Conservation (phyloP, 2,888 invertebrate genomes). For the Formica aserva region DNA sequence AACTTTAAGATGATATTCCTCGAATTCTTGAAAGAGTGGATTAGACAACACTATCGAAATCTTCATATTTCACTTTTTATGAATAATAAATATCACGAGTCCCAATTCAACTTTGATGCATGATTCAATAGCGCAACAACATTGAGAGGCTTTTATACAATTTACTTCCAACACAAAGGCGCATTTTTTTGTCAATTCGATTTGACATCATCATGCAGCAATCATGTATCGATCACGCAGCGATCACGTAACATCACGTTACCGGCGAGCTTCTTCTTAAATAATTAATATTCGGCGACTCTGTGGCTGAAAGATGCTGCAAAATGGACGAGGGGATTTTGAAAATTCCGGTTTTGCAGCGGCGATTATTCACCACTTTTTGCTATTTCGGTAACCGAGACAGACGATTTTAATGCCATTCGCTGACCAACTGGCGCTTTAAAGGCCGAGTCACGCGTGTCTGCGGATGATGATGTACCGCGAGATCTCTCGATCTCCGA, state of each 20-base stretch:
- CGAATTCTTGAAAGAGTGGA: neutral
- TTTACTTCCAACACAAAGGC: neutral
- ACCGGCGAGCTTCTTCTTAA: conserved; percentile 4
- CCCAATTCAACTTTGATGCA: neutral
- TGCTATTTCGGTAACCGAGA: neutral
- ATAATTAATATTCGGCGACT: neutral
- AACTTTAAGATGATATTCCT: neutral
- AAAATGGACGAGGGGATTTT: neutral
- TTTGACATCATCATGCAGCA: neutral
- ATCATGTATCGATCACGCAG: conserved; percentile 5
- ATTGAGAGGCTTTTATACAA: neutral
- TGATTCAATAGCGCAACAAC: neutral
- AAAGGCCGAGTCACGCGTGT: neutral
- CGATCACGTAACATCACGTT: neutral
- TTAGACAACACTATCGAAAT: neutral
- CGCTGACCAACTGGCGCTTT: neutral
- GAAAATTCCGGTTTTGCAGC: conserved; percentile 18
- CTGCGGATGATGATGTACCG: neutral
- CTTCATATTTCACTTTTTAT: neutral
- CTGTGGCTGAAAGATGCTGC: neutral
- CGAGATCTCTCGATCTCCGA: conserved; percentile 18
- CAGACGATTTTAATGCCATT: neutral
- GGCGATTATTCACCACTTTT: neutral
- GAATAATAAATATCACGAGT: neutral
- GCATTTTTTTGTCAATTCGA: neutral